Evolutionary conservation across 2,888 invertebrate genomes (phyloP).

Genomic region (Lasioglossum zephyrum): DNA sequence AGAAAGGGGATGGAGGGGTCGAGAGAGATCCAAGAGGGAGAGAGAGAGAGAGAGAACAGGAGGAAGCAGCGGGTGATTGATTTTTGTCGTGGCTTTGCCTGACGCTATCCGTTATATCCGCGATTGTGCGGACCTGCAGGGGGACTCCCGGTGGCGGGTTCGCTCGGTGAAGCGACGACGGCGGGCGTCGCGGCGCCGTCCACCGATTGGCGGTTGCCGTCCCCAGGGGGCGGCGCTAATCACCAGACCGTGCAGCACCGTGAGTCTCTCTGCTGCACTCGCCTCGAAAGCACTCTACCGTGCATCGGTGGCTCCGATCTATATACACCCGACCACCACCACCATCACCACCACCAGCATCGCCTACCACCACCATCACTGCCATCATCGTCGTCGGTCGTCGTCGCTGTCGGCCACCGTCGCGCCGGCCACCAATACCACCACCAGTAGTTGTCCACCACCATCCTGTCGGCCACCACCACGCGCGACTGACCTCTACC

Average conservation of each 20-base stretch:
- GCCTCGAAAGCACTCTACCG: slow-evolving; percentile 82
- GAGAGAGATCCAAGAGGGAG: slow-evolving; percentile 27
- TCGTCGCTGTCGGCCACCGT: slow-evolving; percentile 11
- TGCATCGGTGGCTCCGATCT: slow-evolving; percentile 74
- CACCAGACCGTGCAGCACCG: slow-evolving; percentile 83
- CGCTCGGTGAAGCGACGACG: slow-evolving; percentile 78
- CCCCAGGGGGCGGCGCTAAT: slow-evolving; percentile 84
- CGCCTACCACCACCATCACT: slow-evolving; percentile 8
- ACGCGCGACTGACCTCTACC: slow-evolving; percentile 59
- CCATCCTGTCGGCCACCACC: slow-evolving; percentile 23
- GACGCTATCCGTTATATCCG: slow-evolving; percentile 75
- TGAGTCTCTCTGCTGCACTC: slow-evolving; percentile 80
- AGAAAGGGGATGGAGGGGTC: slow-evolving; percentile 7
- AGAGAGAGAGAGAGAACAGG: slow-evolving; percentile 51
- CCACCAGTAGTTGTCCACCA: slow-evolving; percentile 14
- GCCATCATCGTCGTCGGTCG: background rate
- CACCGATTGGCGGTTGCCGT: slow-evolving; percentile 83
- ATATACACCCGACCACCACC: slow-evolving; percentile 43
- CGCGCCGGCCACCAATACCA: slow-evolving; percentile 36
- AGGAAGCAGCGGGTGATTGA: slow-evolving; percentile 82
- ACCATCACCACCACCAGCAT: slow-evolving; percentile 15
- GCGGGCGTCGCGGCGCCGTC: slow-evolving; percentile 83
- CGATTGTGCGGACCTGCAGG: slow-evolving; percentile 72
- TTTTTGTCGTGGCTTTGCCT: slow-evolving; percentile 84
- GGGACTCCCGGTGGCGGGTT: slow-evolving; percentile 62